Base-by-base conservation (phyloP, 2,797 vertebrate genomes). In the Lates japonicus region DNA sequence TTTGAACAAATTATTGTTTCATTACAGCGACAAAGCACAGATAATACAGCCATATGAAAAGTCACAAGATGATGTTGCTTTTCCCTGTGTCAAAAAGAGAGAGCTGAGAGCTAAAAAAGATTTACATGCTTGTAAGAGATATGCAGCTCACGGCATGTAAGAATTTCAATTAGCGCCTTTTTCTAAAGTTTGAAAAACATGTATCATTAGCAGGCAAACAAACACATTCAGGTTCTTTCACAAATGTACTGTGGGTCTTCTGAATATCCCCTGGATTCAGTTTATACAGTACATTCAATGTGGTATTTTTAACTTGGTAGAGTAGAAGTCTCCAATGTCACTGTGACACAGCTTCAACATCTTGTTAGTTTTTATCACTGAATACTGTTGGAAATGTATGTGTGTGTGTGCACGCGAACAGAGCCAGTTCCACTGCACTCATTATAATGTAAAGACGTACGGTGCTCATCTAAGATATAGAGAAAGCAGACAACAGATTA, bases 141-240 rank as follows among this genome's bases (percentile, higher is more conserved):
- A 31, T 11, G 0, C 25, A 12, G 39, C 10, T 51, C 12, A 61
- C 2, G 0, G 17, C 0, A 9, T 41, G 4, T 17, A 37, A 14
- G 10, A 67, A 71, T 37, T 22, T 37, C 1, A 11, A 9, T 31
- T 20, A 39, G 39, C 9, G 22, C 52, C 16, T n/a, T 33, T 35
- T 52, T 42, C 4, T 13, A 22, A 8, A 1, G 0, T 37, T 46
- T 58, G 14, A n/a, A 63, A 70, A 75, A 60, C 39, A 17, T 20
- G 42, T 22, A 14, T 52, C 20, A 10, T 33, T 7, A 11, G 20
- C 20, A 60, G 7, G 59, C 1, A 44, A 12, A 59, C n/a, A 60
- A 20, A 37, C 1, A 63, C 3, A n/a, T 49, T 14, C 5, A 44
- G 7, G 17, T 58, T 19, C 7, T 9, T 54, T 41, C 2, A 41